These are phyloP conservation scores for Cotesia glomerata DNA, from an alignment of 1,140 invertebrate genomes.

Conservation along the genomic window DNA sequence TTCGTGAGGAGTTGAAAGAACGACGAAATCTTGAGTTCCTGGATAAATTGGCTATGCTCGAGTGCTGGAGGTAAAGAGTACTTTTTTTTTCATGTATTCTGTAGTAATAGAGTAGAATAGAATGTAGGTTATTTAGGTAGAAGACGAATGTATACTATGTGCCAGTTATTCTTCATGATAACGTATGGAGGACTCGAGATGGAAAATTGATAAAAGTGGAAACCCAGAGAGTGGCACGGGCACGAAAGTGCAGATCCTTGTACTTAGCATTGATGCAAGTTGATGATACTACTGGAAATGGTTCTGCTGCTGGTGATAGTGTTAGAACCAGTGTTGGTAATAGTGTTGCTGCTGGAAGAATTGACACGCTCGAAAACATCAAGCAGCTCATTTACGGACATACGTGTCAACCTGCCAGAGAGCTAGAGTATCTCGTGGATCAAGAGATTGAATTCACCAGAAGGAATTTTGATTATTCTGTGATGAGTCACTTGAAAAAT, in stretches of 20 bases:
- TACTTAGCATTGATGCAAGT: slow-evolving; percentile 65
- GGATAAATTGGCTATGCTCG: slow-evolving; percentile 67
- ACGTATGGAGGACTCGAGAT: slow-evolving; percentile 41
- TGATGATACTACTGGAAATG: slow-evolving; percentile 30
- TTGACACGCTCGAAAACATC: slow-evolving; percentile 65
- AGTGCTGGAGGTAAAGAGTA: slow-evolving; percentile 64
- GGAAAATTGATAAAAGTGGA: slow-evolving; percentile 68
- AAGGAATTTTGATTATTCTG: slow-evolving; percentile 58
- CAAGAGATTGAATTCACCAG: slow-evolving; percentile 68
- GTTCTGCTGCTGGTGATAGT: too few relatives aligned
- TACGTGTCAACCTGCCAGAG: slow-evolving; percentile 63
- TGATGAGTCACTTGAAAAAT: slow-evolving; percentile 67
- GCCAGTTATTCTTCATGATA: slow-evolving; percentile 6
- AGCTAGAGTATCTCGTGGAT: slow-evolving; percentile 68
- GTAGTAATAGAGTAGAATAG: background rate
- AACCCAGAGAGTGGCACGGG: slow-evolving; percentile 68
- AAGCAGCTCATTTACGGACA: slow-evolving; percentile 61
- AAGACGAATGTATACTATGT: background rate
- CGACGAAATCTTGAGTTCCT: slow-evolving; percentile 67
- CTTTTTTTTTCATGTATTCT: background rate
- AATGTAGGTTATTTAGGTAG: background rate
- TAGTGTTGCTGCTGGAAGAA: slow-evolving; percentile 50
- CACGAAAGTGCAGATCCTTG: slow-evolving; percentile 66
- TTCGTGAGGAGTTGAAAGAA: slow-evolving; percentile 63
- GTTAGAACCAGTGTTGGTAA: too few relatives aligned